Percentiles rank a stretch among this genome's conserved stretches.
Conservation (phyloP, 2,888 invertebrate genomes). For the Patella caerulea region DNA sequence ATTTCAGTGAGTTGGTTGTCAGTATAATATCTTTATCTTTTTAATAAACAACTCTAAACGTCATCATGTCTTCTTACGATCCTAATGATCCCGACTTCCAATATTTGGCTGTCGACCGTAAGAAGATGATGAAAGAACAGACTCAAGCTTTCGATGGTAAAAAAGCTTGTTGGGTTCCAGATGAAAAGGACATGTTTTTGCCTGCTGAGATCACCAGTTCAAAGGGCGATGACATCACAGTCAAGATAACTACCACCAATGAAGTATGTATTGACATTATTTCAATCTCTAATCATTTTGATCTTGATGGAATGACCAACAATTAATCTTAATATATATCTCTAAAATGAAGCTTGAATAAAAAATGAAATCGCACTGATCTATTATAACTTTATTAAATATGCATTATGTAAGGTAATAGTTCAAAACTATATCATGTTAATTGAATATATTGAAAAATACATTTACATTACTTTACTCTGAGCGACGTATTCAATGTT, state of each 20-base stretch:
- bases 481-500: too few species aligned
- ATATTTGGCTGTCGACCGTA: slow-evolving; percentile 6
- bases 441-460: too few species aligned
- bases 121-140: slow-evolving; percentile 4
- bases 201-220: background rate
- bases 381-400: too few species aligned
- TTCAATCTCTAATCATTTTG: too few species aligned
- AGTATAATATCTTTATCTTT: background rate
- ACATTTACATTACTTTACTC: too few species aligned
- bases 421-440: too few species aligned
- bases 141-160: slow-evolving; percentile 4
- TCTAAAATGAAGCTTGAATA: too few species aligned
- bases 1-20: slow-evolving; percentile 1
- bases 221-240: slow-evolving; percentile 5
- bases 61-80: background rate
- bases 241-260: background rate
- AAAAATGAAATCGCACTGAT: too few species aligned
- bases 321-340: too few species aligned
- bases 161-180: slow-evolving; percentile 10
- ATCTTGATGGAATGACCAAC: too few species aligned
- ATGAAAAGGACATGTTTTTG: background rate
- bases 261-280: background rate
- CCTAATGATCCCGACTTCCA: slow-evolving; percentile 4
- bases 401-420: too few species aligned
- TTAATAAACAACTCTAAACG: too few species aligned